These are phyloP conservation scores for Lytechinus pictus DNA, from an alignment of 35 echinoderm and acorn worm genomes.

Conservation along the genomic window DNA sequence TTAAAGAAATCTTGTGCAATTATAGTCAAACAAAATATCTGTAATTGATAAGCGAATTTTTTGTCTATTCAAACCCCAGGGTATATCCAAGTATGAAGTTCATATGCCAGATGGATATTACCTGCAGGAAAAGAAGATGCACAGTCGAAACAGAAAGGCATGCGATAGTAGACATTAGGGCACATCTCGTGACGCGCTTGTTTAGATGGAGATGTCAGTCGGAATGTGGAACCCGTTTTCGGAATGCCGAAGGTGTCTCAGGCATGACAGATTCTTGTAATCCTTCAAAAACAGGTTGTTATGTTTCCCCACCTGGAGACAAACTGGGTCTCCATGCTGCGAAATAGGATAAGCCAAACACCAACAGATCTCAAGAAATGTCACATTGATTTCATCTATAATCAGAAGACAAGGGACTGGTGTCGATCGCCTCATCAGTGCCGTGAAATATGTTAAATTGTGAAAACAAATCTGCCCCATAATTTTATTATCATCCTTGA, in stretches of 20 bases:
- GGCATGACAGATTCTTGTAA: background rate
- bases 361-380: background rate
- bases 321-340: background rate
- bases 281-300: background rate
- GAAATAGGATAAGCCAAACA: background rate
- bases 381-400: slow-evolving; percentile 14
- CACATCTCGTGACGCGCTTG: background rate
- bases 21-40: too few species aligned
- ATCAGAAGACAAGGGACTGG: background rate
- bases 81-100: too few species aligned
- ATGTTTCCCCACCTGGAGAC: background rate
- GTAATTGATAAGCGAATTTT: too few species aligned
- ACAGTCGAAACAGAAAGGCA: background rate
- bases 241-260: background rate
- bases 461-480: background rate
- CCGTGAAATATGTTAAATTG: background rate
- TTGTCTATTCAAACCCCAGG: too few species aligned
- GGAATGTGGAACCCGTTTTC: background rate
- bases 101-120: background rate
- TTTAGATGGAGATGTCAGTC: background rate
- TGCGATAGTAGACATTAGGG: background rate
- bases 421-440: background rate
- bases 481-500: too few species aligned
- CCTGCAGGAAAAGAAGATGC: background rate
- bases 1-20: too few species aligned